Conservation (phyloP, 2,797 vertebrate species). For the Aythya fuligula region DNA sequence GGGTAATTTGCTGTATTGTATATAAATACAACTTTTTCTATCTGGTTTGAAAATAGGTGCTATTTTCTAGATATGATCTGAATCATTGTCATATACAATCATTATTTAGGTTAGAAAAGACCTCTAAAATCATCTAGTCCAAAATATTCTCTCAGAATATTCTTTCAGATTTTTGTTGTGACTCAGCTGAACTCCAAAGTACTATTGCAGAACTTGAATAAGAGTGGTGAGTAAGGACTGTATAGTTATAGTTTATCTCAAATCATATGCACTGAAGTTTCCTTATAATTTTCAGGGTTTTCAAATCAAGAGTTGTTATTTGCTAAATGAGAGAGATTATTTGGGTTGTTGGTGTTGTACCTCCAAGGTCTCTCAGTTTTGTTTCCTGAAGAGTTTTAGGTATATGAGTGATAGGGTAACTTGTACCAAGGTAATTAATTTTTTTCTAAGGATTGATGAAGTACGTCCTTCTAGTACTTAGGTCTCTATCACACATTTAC, state of each 20-base stretch:
- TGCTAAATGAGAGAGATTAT: neutral
- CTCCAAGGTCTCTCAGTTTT: neutral
- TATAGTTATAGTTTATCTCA: neutral
- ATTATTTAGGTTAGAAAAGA: no score
- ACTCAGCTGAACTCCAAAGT: neutral
- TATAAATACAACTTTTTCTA: neutral
- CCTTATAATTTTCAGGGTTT: neutral
- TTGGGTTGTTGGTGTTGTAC: no score
- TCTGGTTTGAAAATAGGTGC: neutral
- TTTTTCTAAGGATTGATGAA: neutral
- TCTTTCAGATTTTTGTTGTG: neutral
- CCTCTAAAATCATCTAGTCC: neutral
- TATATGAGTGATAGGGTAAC: neutral
- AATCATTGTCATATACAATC: neutral
- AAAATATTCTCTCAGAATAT: neutral
- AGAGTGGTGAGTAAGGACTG: neutral
- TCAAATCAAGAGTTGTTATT: neutral
- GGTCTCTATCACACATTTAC: neutral
- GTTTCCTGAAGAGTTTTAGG: neutral
- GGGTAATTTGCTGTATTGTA: neutral
- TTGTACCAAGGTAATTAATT: neutral
- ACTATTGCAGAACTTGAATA: neutral
- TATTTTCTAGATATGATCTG: neutral
- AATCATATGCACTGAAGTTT: neutral
- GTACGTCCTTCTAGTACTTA: neutral